Base-by-base conservation (phyloP, 2,797 vertebrate species). In the Carcharodon carcharias region DNA sequence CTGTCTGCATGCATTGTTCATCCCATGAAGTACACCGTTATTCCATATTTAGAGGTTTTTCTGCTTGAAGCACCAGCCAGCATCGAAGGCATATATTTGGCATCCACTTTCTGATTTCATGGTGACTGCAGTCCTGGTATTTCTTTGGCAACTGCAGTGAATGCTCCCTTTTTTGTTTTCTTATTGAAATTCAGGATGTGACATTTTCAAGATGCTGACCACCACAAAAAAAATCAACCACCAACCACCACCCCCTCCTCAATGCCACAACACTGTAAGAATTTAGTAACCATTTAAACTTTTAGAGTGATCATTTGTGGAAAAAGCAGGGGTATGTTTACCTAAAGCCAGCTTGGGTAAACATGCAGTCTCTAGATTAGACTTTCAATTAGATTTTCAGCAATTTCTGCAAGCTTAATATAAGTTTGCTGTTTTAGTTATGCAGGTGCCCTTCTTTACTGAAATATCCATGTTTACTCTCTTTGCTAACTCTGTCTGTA, bases 81-180 rank as follows among this genome's bases (percentile, higher is more conserved):
- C 71, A 56, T 54, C 69, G 31, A 71, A 95, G 50, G 50, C 45
- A 71, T 73, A 77, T 56, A 95, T 95, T 77, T 95, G 94, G 94
- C 69, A 73, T 77, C 31, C 50, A 58, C 94, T 26, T 95, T 95
- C 63, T 71, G 93, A 95, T 95, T 95, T 95, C 94, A 73, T 77
- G 94, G 94, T 95, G 69, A 77, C 94, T 95, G 94, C 67, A 71
- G 77, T 21, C 94, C 94, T 95, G 94, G 69, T 95, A 95, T 95
- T 95, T 77, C 69, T 77, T 95, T 95, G 94, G 94, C 69, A 95
- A 95, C 94, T n/a, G 94, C 94, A 77, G 71, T 95, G 67, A 95
- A 95, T 35, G 50, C 67, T 56, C 26, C 94, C 94, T 95, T 89
- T 93, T 95, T 56, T 95, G 94, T 95, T 95, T 56, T 73, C 94